A percentile compares a stretch with the other conserved stretches of the same genome.
Evolutionary conservation across 2,113 vertebrate species (phyloP).

Genomic region (Bubo bubo): DNA sequence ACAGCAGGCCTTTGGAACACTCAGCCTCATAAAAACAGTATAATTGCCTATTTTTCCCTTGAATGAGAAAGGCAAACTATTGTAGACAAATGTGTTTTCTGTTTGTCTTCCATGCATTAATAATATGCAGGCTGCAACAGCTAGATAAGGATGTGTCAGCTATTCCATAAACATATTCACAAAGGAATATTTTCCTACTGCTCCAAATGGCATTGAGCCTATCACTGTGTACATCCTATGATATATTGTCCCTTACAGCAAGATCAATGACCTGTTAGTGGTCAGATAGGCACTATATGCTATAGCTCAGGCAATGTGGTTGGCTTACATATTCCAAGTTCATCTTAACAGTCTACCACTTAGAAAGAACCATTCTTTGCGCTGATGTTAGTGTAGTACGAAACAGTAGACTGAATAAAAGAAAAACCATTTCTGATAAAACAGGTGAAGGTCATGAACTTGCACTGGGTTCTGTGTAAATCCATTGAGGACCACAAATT

Average conservation of each 20-base stretch:
- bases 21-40: not conserved
- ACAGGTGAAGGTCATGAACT: not conserved
- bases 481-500: not conserved
- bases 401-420: not conserved
- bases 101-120: conserved; percentile 1
- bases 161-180: conserved; percentile 23
- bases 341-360: not conserved
- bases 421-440: not conserved
- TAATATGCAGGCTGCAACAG: conserved; percentile 35
- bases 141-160: conserved; percentile 55
- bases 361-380: not conserved
- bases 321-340: not conserved
- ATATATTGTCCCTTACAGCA: conserved; percentile 51
- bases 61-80: not conserved
- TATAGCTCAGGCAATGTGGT: not conserved
- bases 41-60: not conserved
- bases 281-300: conserved; percentile 6
- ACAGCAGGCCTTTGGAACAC: not conserved
- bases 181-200: conserved; percentile 20
- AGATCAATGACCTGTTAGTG: conserved; percentile 50
- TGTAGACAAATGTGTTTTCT: not conserved
- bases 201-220: conserved; percentile 34
- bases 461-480: not conserved
- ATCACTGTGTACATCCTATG: conserved; percentile 26
- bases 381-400: not conserved